phyloP scores from a whole-genome alignment of 2,888 invertebrate species.

The Noctuana brunneofusca region DNA sequence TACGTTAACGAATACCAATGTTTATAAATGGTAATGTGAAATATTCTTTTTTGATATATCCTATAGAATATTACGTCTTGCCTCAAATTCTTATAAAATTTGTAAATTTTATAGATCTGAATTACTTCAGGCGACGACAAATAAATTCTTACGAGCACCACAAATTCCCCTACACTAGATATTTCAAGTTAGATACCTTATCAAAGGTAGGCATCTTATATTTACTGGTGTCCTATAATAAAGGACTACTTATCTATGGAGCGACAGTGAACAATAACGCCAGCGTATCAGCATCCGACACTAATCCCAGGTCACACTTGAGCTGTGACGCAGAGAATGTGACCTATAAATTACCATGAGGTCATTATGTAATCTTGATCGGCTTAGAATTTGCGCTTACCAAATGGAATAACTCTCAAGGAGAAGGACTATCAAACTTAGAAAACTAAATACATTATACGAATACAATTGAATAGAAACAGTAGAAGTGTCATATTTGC shows the following conservation, averaged over 20 bases:
- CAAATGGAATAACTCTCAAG: neutral
- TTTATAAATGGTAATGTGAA: neutral
- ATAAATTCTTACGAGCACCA: too few species aligned
- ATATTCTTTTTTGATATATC: too few species aligned
- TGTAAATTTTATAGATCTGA: too few species aligned
- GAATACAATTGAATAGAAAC: neutral
- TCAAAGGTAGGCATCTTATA: constrained; percentile 1
- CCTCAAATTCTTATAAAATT: too few species aligned
- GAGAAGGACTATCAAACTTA: neutral
- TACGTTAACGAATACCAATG: neutral
- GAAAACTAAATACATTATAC: neutral
- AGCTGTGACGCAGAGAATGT: constrained; percentile 13
- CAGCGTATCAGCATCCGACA: constrained; percentile 5
- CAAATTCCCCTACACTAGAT: too few species aligned
- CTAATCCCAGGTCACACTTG: constrained; percentile 20
- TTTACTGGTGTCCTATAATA: neutral
- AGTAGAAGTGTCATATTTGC: neutral
- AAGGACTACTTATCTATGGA: constrained; percentile 24
- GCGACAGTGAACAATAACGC: constrained; percentile 28
- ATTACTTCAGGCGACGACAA: too few species aligned
- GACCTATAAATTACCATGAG: constrained; percentile 19
- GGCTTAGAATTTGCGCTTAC: neutral
- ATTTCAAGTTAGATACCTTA: neutral
- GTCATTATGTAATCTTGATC: constrained; percentile 10
- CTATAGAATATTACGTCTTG: too few species aligned